phyloP scores from a whole-genome alignment of 2,888 invertebrate genomes.

The Enchytraeus crypticus region DNA sequence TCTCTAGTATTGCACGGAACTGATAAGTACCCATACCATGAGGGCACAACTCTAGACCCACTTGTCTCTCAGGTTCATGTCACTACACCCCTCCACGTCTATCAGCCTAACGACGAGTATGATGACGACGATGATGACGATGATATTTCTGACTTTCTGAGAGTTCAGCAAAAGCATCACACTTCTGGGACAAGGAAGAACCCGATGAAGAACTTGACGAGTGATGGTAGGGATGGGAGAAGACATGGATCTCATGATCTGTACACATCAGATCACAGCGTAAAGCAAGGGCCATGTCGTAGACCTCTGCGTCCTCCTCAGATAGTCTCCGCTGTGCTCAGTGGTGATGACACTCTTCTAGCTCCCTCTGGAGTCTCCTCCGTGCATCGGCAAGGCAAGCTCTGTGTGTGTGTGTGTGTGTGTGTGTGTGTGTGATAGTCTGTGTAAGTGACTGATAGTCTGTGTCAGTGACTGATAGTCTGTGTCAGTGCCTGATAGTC shows the following conservation, averaged over 20 bases:
- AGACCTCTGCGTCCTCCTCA: not conserved
- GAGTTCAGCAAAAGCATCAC: too few relatives aligned
- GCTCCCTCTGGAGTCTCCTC: not conserved
- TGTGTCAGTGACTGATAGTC: too few relatives aligned
- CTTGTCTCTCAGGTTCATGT: not conserved
- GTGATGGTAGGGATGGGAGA: not conserved
- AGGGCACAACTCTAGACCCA: not conserved
- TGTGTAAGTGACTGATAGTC: too few relatives aligned
- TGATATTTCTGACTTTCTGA: too few relatives aligned
- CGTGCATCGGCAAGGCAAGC: not conserved
- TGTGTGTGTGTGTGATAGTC: too few relatives aligned
- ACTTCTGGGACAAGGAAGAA: not conserved
- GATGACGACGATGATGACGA: too few relatives aligned
- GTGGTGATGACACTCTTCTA: not conserved
- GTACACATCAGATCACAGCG: not conserved
- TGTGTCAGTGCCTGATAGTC: too few relatives aligned
- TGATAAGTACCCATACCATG: not conserved
- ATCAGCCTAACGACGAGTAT: too few relatives aligned
- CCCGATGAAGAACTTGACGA: not conserved
- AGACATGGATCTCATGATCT: too few relatives aligned
- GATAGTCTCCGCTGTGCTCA: not conserved
- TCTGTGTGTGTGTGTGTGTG: not conserved
- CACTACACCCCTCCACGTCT: not conserved
- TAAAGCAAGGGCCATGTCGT: not conserved
- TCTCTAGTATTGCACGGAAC: conserved; percentile 3